Evolutionary conservation across 2,888 invertebrate species (phyloP).

Genomic region (Steromphala cineraria): DNA sequence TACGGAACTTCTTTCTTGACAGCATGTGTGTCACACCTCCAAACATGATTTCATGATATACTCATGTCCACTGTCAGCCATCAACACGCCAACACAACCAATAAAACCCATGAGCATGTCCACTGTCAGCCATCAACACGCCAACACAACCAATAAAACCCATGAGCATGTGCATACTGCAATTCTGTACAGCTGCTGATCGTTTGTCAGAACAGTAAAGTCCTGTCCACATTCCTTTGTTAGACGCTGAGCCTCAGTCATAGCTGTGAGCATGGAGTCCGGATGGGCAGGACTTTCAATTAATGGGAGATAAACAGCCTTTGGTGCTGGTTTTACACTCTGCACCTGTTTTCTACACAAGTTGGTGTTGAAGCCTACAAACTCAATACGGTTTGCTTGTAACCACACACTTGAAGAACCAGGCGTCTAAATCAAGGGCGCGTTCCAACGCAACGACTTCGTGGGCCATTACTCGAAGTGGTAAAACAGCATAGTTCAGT

Average conservation of each 20-base stretch:
- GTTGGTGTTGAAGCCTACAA: constrained; percentile 37
- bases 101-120: constrained; percentile 51
- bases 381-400: constrained; percentile 23
- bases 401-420: constrained; percentile 29
- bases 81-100: constrained; percentile 41
- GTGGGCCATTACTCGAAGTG: neutral
- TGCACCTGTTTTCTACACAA: constrained; percentile 32
- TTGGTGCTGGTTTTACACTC: constrained; percentile 23
- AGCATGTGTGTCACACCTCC: constrained; percentile 38
- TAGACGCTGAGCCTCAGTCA: constrained; percentile 33
- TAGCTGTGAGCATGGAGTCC: constrained; percentile 38
- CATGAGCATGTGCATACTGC: constrained; percentile 41
- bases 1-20: constrained; percentile 48
- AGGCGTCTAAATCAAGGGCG: neutral
- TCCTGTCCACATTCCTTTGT: constrained; percentile 29
- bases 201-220: constrained; percentile 30
- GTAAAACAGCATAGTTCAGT: neutral
- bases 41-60: constrained; percentile 27
- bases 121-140: constrained; percentile 44
- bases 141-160: constrained; percentile 35
- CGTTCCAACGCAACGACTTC: neutral
- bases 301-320: constrained; percentile 32
- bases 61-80: constrained; percentile 41
- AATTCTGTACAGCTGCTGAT: constrained; percentile 46
- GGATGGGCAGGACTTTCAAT: constrained; percentile 37